phyloP scores from a whole-genome alignment of 2,113 vertebrate genomes.

The Arvicanthis niloticus region DNA sequence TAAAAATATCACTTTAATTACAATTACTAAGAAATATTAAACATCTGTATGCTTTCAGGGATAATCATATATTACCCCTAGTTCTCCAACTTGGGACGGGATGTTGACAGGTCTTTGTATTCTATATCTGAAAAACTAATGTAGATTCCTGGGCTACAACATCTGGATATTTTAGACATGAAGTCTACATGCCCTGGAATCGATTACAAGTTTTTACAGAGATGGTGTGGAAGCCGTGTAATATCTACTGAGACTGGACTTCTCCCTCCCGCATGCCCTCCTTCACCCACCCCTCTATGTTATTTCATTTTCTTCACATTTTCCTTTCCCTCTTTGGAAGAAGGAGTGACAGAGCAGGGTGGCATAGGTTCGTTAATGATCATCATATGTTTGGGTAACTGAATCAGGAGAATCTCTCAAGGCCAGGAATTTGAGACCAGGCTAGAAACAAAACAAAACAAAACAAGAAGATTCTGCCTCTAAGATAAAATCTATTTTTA shows the following conservation, averaged over 20 bases:
- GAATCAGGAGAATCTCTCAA: not conserved
- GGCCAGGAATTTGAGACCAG: not conserved
- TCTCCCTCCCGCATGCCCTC: not conserved
- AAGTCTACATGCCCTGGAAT: not conserved
- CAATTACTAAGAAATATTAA: conserved; percentile 17
- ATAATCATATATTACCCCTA: not conserved
- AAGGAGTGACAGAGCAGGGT: not conserved
- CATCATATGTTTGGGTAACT: not conserved
- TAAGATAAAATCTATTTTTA: not conserved
- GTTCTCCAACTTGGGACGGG: not conserved
- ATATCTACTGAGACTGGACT: not conserved
- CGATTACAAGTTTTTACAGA: not conserved
- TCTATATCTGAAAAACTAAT: not conserved
- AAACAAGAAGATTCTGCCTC: not conserved
- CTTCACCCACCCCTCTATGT: not conserved
- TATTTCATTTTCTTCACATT: not conserved
- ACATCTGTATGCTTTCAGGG: not conserved
- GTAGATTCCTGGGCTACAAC: not conserved
- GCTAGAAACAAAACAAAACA: not conserved
- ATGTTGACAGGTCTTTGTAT: not conserved
- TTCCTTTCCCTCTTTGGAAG: not conserved
- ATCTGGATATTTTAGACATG: not conserved
- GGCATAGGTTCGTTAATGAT: not conserved
- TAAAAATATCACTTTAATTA: conserved; percentile 16
- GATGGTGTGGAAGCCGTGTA: not conserved